Evolutionary conservation across 2,113 vertebrate genomes (phyloP).

Genomic region (Paradoxurus hermaphroditus): DNA sequence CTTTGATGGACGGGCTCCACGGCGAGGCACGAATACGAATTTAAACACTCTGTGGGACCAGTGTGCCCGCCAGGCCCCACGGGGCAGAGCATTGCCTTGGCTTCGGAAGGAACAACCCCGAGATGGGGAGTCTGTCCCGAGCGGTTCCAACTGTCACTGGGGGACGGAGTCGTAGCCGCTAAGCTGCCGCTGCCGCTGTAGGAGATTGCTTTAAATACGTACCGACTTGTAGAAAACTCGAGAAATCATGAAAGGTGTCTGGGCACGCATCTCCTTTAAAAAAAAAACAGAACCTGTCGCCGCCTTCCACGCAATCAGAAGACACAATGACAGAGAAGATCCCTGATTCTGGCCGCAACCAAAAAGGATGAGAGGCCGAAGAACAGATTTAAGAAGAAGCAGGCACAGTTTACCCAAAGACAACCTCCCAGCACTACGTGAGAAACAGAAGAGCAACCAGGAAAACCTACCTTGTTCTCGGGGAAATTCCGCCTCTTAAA

Average conservation of each 20-base stretch:
- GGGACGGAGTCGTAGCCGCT: neutral
- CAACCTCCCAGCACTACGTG: neutral
- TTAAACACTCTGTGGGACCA: neutral
- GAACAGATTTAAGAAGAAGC: neutral
- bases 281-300: neutral
- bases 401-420: neutral
- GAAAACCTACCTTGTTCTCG: neutral
- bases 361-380: neutral
- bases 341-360: neutral
- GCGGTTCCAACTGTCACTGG: neutral
- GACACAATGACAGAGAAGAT: neutral
- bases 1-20: neutral
- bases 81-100: neutral
- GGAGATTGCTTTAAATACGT: neutral
- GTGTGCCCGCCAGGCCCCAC: neutral
- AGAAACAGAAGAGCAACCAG: neutral
- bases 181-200: neutral
- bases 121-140: neutral
- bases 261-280: neutral
- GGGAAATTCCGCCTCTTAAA: neutral
- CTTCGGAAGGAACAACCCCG: neutral
- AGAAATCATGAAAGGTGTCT: neutral
- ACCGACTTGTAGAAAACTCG: neutral
- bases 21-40: neutral
- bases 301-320: neutral